Conservation (phyloP, 2,888 invertebrate genomes). For the Neoaliturus tenellus region DNA sequence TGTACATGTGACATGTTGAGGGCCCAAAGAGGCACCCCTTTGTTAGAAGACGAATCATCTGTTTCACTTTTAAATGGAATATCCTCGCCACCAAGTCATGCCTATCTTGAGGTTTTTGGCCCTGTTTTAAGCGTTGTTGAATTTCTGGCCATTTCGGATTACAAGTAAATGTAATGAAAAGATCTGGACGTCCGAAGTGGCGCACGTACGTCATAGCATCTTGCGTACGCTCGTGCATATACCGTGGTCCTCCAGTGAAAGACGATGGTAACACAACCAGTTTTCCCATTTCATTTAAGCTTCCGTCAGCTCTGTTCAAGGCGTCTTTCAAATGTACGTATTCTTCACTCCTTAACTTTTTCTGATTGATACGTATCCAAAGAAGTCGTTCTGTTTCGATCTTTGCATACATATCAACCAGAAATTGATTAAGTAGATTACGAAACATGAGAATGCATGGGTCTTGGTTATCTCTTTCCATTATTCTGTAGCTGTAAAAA, state of each 20-base stretch:
- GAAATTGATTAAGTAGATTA: too few relatives aligned
- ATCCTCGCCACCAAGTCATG: conserved; percentile 61
- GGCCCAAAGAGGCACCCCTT: conserved; percentile 58
- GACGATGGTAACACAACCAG: neutral
- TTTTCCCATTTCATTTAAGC: neutral
- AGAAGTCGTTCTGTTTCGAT: conserved; percentile 44
- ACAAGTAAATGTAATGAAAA: conserved; percentile 65
- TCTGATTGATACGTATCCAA: neutral
- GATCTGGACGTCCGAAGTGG: neutral
- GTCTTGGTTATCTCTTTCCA: too few relatives aligned
- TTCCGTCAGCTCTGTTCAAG: neutral
- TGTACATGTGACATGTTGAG: conserved; percentile 65
- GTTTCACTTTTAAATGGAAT: conserved; percentile 59
- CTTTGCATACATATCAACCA: too few relatives aligned
- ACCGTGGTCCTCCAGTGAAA: neutral
- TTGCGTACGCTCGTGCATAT: neutral
- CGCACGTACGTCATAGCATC: neutral
- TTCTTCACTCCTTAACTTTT: neutral
- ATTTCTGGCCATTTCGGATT: conserved; percentile 68
- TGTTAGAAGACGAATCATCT: conserved; percentile 27
- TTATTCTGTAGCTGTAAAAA: too few relatives aligned
- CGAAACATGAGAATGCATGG: too few relatives aligned
- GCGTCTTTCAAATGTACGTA: conserved; percentile 4
- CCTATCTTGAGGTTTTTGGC: conserved; percentile 59
- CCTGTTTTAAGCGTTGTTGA: conserved; percentile 41